A percentile compares a stretch with the other conserved stretches of the same genome.
phyloP scores from a whole-genome alignment of 2,797 vertebrate genomes.

The Tenualosa thibaudeaui region DNA sequence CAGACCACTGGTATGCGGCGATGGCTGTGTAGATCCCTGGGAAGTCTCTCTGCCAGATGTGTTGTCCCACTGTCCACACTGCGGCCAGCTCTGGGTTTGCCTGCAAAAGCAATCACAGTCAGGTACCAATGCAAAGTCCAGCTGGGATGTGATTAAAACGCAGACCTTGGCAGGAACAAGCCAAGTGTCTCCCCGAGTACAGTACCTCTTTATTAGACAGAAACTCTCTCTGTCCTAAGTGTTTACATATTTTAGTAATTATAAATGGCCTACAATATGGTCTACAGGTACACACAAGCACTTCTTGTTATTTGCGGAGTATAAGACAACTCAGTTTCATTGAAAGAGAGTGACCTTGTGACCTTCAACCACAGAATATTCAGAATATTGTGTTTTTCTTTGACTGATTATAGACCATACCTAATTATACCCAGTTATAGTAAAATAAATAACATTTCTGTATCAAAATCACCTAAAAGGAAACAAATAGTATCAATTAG shows the following conservation, averaged over 20 bases:
- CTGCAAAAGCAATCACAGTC: background rate
- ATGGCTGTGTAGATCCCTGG: conserved; percentile 91
- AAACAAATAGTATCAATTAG: too few species aligned
- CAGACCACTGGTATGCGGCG: conserved; percentile 87
- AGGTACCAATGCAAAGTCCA: background rate
- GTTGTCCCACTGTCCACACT: conserved; percentile 93
- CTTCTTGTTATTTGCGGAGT: too few species aligned
- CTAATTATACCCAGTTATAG: too few species aligned
- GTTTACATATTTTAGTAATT: background rate
- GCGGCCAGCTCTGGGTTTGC: conserved; percentile 84
- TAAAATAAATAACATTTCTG: too few species aligned
- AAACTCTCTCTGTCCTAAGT: background rate
- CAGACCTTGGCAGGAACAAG: background rate
- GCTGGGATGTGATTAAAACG: background rate
- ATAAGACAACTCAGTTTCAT: too few species aligned
- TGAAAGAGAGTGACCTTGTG: too few species aligned
- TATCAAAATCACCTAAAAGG: background rate
- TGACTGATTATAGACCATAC: too few species aligned
- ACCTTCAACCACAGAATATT: too few species aligned
- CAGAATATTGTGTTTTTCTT: too few species aligned
- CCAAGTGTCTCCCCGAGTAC: background rate
- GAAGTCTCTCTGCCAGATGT: conserved; percentile 96
- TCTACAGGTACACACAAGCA: too few species aligned
- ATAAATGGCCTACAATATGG: too few species aligned
- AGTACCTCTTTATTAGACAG: background rate